These are phyloP conservation scores for Ameiurus melas DNA, from an alignment of 2,113 vertebrate species.

Conservation along the genomic window DNA sequence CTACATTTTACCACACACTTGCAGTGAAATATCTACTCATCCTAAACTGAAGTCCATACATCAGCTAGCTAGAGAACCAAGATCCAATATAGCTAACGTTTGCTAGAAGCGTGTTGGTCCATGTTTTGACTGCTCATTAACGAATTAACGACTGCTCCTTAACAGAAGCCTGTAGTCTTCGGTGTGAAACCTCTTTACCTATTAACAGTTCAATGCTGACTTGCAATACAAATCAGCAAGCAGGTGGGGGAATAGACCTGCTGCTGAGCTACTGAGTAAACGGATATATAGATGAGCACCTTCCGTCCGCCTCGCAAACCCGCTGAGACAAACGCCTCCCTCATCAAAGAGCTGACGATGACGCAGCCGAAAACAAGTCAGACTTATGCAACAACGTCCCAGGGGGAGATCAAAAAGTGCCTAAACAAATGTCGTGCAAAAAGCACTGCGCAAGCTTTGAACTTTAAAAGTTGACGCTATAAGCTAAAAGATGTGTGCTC, in stretches of 20 bases:
- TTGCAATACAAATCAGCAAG: neutral
- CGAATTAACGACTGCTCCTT: too few relatives aligned
- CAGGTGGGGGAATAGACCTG: neutral
- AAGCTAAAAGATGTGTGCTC: neutral
- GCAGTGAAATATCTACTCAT: neutral
- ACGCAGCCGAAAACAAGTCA: neutral
- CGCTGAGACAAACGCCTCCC: neutral
- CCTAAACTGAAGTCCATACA: neutral
- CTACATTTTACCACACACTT: neutral
- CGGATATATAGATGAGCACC: neutral
- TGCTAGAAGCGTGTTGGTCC: neutral
- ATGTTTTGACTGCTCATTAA: neutral
- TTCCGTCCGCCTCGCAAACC: neutral
- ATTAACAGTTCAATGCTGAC: neutral
- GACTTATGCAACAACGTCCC: slow-evolving; percentile 3
- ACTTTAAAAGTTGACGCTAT: neutral
- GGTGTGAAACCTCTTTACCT: neutral
- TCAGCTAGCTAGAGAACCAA: neutral
- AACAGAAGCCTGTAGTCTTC: neutral
- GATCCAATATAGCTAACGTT: neutral
- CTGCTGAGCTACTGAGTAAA: neutral
- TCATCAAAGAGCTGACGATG: neutral
- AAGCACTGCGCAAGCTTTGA: slow-evolving; percentile 8
- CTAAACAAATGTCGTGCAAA: neutral
- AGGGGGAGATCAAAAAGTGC: neutral